phyloP scores from a whole-genome alignment of 2,888 invertebrate species.

The Drosophila longiperda region DNA sequence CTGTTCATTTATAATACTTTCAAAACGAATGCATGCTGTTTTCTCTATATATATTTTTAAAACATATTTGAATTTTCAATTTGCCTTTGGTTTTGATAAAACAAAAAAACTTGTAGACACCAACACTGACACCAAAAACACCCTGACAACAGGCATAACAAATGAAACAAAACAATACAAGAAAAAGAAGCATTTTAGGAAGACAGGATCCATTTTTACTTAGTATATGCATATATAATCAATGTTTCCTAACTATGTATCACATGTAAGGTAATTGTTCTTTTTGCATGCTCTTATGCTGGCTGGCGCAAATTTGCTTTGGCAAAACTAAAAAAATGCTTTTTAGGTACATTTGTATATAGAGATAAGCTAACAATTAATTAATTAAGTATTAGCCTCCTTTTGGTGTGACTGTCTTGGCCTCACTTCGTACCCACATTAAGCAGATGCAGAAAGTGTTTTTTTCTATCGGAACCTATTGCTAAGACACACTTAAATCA shows the following conservation, averaged over 20 bases:
- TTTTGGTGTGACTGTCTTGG: conserved; percentile 61
- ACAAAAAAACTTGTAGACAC: conserved; percentile 51
- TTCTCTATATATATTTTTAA: conserved; percentile 30
- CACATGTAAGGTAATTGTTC: conserved; percentile 29
- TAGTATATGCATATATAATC: conserved; percentile 19
- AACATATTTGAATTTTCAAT: conserved; percentile 43
- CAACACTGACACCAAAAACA: conserved; percentile 37
- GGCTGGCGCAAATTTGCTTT: conserved; percentile 83
- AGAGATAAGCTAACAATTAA: conserved; percentile 20
- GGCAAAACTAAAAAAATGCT: conserved; percentile 43
- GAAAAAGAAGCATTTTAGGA: conserved; percentile 10
- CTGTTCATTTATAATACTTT: conserved; percentile 22
- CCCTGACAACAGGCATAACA: conserved; percentile 11
- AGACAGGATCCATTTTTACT: conserved; percentile 16
- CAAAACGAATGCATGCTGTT: conserved; percentile 64
- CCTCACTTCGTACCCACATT: conserved; percentile 42
- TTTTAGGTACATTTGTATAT: conserved; percentile 42
- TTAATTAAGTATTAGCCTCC: conserved; percentile 25
- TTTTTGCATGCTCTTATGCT: conserved; percentile 83
- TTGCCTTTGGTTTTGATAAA: conserved; percentile 56
- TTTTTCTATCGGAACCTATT: conserved; percentile 12
- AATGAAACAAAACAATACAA: conserved; percentile 13
- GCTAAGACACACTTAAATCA: conserved; percentile 42
- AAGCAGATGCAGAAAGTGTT: conserved; percentile 22
- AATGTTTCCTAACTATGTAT: conserved; percentile 19